phyloP scores from a whole-genome alignment of 2,888 invertebrate species.

The Hirudinaria manillensis region DNA sequence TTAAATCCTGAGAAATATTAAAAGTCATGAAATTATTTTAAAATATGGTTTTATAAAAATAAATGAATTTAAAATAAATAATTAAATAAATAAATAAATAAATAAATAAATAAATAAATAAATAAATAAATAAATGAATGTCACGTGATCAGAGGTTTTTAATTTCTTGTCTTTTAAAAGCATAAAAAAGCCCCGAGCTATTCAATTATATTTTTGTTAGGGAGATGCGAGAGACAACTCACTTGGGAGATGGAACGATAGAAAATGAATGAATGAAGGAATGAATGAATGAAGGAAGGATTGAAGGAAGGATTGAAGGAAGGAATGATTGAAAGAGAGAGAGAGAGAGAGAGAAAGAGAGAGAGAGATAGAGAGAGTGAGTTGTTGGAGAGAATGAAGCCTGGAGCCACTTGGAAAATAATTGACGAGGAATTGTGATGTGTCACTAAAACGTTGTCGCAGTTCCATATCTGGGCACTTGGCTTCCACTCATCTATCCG shows the following conservation, averaged over 20 bases:
- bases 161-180: no score
- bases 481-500: not conserved
- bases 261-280: not conserved
- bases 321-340: not conserved
- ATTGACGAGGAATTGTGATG: not conserved
- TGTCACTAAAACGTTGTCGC: no score
- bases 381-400: not conserved
- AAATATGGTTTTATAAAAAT: not conserved
- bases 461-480: not conserved
- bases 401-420: conserved; percentile 8
- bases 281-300: not conserved
- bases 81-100: not conserved
- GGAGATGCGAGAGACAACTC: no score
- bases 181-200: no score
- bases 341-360: not conserved
- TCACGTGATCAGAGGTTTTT: no score
- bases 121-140: not conserved
- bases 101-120: conserved; percentile 7
- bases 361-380: no score
- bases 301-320: no score
- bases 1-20: no score
- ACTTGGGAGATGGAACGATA: not conserved
- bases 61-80: not conserved
- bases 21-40: not conserved
- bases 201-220: no score